Base-by-base conservation (phyloP, 2,888 invertebrate genomes). In the Phlogophora meticulosa region DNA sequence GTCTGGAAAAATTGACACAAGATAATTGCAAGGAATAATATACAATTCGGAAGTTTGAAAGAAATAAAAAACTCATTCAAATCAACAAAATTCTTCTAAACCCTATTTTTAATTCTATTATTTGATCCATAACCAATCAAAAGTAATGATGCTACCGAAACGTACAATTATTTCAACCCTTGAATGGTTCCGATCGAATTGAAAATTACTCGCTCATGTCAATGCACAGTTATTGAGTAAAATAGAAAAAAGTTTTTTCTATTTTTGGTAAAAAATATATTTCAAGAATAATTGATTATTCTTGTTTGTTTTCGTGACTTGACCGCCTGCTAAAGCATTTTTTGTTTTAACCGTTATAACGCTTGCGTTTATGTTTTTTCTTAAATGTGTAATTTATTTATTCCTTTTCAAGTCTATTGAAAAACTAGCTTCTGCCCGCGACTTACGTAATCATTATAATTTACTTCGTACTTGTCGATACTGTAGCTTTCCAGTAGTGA, bases 161-260 rank as follows among this genome's bases (percentile, higher is more conserved):
- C 60, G 11, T 45, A 64, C 65, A 81, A 79, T 83, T 75, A 83
- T 73, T 66, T 81, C 46, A 82, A 82, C 83, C 83, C 83, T 83
- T 83, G 83, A 81, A 80, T 74, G 70, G 28, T 42, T 72, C 64
- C 64, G 52, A 72, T 77, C 72, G 59, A 77, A 67, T 75, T 76
- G 63, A 43, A 81, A 76, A 78, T 68, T 57, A 59, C 49, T 28
- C 49, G 73, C 82, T 78, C 83, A 80, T 77, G 83, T 72, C 81
- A 75, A 75, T 59, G 32, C 36, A 68, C 48, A 71, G 52, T 70
- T 72, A 65, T 72, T 55, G 57, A 52, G 68, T 68, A 68, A 65
- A 75, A 66, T 32, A 48, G 45, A 49, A 65, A 64, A 60, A 66
- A 52, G 9, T 0, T 0, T 40, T 32, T 49, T 15, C 38, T 1